Evolutionary conservation across 2,113 vertebrate species (phyloP), one percentile per base, ranked within the genome.

Genomic region (Taurulus bubalis): DNA sequence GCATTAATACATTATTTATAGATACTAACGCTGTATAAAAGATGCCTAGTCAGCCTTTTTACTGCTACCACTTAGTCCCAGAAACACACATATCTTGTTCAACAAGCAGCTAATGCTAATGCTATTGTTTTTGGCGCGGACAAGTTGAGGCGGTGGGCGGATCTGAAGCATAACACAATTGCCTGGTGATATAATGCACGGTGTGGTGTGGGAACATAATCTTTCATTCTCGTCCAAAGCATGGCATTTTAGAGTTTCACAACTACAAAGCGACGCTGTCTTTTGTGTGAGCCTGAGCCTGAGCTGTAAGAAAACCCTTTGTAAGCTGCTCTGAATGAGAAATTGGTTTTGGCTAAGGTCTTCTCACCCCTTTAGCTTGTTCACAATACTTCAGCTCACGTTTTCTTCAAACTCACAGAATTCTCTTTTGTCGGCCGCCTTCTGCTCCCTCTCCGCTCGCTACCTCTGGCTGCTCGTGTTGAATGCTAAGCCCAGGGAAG

Each of bases 311-410:
- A 75, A 90, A 79, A 63, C 32, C 82, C 66, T 30, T 70, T 82
- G 53, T 76, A 74, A 75, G 59, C 49, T 26, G 32, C 64, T 84
- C 64, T 84, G 86, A 87, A 75, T 85, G 78, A 79, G 79, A 84
- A 84, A 90, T 77, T 79, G 55, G 75, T 82, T 83, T 85, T 87
- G 77, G 80, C 71, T 63, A 56, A 70, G 71, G 77, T 89, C 78
- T 67, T 63, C 62, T 89, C 73, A 77, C 59, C 79, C 78, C 77
- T 80, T 86, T 71, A 75, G 82, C 80, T 85, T 60, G 34, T 79
- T 86, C 66, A 71, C 72, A 79, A 77, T 53, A 20, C 70, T 56
- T 84, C 75, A 79, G 70, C 76, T 24, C 24, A 68, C 30, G 38
- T 87, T 90, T 86, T 75, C 74, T 79, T 87, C 56, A 64, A 66